A percentile compares a stretch with the other conserved stretches of the same genome.
phyloP scores from a whole-genome alignment of 2,888 invertebrate genomes.

The Tyria jacobaeae region DNA sequence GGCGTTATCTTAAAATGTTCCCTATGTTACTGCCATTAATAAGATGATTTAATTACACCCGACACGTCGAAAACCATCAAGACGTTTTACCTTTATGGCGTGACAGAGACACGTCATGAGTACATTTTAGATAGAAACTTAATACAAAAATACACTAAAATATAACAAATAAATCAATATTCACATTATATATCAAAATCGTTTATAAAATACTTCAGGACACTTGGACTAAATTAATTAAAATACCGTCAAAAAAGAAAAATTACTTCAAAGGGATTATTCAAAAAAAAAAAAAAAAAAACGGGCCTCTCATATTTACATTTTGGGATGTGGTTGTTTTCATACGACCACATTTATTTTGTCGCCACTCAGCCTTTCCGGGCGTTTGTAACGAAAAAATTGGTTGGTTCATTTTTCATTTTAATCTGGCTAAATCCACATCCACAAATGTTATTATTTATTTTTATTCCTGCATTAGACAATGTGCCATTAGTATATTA shows the following conservation, averaged over 20 bases:
- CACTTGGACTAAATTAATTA: background rate
- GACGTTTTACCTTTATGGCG: too few species aligned
- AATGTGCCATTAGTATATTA: too few species aligned
- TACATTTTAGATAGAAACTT: too few species aligned
- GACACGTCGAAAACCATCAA: too few species aligned
- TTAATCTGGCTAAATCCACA: conserved; percentile 16
- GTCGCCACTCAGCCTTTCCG: conserved; percentile 30
- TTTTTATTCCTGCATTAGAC: conserved; percentile 1
- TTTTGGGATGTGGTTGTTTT: conserved; percentile 35
- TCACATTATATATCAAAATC: background rate
- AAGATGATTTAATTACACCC: too few species aligned
- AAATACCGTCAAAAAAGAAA: conserved; percentile 5
- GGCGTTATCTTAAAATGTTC: too few species aligned
- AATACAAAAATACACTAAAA: too few species aligned
- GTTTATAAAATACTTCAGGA: background rate
- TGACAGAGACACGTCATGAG: too few species aligned
- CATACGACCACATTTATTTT: conserved; percentile 35
- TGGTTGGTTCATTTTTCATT: conserved; percentile 31
- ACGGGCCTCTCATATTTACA: conserved; percentile 20
- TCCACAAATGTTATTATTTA: conserved; percentile 4
- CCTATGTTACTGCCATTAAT: too few species aligned
- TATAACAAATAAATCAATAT: conserved; percentile 10
- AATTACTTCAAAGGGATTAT: conserved; percentile 17
- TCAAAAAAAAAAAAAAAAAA: conserved; percentile 18
- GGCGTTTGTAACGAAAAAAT: conserved; percentile 23